Conservation (phyloP, 2,797 vertebrate species). For the Chelonia mydas region DNA sequence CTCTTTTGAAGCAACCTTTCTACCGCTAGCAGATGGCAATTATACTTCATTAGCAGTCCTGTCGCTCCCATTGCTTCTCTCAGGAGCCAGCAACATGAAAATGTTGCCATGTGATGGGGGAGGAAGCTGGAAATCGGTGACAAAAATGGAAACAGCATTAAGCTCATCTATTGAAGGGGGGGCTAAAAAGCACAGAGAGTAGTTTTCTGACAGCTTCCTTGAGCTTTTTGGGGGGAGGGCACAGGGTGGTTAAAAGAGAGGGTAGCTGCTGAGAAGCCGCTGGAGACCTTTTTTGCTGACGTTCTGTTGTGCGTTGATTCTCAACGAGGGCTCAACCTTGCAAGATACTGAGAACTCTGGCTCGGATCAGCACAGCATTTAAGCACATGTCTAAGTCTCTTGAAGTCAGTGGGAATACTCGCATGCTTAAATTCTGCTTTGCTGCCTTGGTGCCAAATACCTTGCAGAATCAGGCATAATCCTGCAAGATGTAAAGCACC, state of each 20-base stretch:
- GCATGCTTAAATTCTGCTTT: neutral
- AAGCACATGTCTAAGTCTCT: neutral
- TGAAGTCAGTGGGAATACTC: neutral
- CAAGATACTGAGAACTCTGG: neutral
- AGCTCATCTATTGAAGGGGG: neutral
- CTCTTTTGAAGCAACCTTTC: neutral
- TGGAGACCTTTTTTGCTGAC: neutral
- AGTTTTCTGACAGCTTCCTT: neutral
- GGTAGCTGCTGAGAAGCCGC: neutral
- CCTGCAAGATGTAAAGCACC: neutral
- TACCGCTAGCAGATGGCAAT: constrained; percentile 53
- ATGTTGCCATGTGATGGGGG: neutral
- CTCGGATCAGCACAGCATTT: neutral
- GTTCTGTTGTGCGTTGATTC: neutral
- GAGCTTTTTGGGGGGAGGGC: neutral
- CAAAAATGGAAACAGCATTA: constrained; percentile 3
- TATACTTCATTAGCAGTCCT: constrained; percentile 54
- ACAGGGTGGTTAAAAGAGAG: neutral
- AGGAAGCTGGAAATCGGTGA: neutral
- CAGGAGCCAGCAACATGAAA: constrained; percentile 39
- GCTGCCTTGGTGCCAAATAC: neutral
- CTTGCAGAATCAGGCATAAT: neutral
- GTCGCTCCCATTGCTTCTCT: neutral
- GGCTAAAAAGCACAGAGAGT: neutral
- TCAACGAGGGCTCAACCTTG: neutral